A percentile compares a stretch with the other conserved stretches of the same genome.
These are phyloP conservation scores for Protonemura montana DNA, from an alignment of 2,888 invertebrate genomes.

Conservation along the genomic window DNA sequence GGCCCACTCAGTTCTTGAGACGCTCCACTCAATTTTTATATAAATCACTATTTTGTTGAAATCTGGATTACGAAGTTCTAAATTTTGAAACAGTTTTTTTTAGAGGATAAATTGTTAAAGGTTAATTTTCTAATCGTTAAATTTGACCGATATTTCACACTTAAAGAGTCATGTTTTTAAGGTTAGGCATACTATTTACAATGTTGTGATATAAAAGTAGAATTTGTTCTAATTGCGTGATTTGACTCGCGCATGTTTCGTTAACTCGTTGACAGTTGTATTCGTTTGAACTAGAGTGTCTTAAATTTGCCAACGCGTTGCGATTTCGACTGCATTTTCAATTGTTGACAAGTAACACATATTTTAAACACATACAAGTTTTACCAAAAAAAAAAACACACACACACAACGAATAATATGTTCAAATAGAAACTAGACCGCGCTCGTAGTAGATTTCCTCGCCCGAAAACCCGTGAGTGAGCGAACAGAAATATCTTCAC, in stretches of 20 bases:
- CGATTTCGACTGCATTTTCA: not conserved
- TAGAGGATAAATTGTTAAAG: not conserved
- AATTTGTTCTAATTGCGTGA: not conserved
- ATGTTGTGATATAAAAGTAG: not conserved
- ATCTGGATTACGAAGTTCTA: not conserved
- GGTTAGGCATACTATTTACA: not conserved
- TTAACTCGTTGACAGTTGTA: constrained; percentile 7
- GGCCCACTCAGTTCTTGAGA: not conserved
- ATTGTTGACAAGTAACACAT: not conserved
- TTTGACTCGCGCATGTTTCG: not conserved
- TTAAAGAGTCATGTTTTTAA: not conserved
- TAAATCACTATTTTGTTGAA: not conserved
- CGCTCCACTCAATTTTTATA: not conserved
- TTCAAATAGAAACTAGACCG: not conserved
- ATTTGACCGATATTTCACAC: not conserved
- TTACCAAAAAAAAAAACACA: not conserved
- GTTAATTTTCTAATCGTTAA: constrained; percentile 7
- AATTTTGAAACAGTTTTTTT: not conserved
- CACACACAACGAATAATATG: not conserved
- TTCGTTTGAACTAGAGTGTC: constrained; percentile 7
- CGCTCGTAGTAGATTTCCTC: no score
- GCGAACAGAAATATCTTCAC: not conserved
- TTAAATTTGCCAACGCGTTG: not conserved
- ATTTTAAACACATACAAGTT: not conserved
- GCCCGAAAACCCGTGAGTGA: not conserved